A percentile compares a stretch with the other conserved stretches of the same genome.
phyloP scores from a whole-genome alignment of 2,888 invertebrate species.

The Rotaria macrura region DNA sequence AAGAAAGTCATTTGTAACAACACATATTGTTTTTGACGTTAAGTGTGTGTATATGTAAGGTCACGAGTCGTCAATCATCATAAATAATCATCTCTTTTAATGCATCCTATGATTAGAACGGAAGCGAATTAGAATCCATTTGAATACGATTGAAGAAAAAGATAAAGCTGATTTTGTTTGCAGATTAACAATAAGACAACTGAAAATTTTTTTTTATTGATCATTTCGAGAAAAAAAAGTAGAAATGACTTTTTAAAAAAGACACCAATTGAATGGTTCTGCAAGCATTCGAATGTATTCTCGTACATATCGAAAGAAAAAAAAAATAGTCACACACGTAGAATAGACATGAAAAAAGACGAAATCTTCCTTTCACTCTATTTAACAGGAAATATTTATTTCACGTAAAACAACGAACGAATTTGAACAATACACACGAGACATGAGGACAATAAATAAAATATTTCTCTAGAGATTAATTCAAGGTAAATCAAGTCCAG shows the following conservation, averaged over 20 bases:
- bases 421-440: too few species aligned
- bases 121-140: not conserved
- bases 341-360: too few species aligned
- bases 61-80: not conserved
- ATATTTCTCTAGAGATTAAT: not conserved
- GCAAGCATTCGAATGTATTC: not conserved
- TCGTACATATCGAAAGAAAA: not conserved
- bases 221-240: too few species aligned
- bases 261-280: not conserved
- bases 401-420: too few species aligned
- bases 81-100: not conserved
- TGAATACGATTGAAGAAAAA: not conserved
- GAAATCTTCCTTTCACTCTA: too few species aligned
- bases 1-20: not conserved
- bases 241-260: too few species aligned
- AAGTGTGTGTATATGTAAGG: not conserved
- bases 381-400: too few species aligned
- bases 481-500: constrained; percentile 74
- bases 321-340: too few species aligned
- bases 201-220: not conserved
- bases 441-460: not conserved
- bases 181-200: not conserved
- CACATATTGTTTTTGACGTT: not conserved
- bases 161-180: not conserved
- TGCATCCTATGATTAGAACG: not conserved